Evolutionary conservation across 2,888 invertebrate species (phyloP).

Genomic region (Ommatoiulus sabulosus): DNA sequence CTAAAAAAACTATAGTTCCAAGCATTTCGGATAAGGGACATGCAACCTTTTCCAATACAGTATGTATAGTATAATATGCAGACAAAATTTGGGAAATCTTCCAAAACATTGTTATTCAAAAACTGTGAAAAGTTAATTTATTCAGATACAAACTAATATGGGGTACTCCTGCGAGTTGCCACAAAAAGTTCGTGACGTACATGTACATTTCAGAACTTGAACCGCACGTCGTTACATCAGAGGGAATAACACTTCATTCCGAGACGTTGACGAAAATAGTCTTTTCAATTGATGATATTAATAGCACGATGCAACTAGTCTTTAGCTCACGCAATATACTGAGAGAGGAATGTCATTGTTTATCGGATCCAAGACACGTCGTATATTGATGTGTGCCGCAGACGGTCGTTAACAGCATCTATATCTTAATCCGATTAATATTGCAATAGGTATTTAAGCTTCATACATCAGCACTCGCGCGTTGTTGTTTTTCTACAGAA

Average conservation of each 20-base stretch:
- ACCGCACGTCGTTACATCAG: background rate
- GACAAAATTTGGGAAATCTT: no score
- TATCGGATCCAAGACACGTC: background rate
- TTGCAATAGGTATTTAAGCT: background rate
- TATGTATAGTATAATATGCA: no score
- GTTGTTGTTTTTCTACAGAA: background rate
- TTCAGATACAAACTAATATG: no score
- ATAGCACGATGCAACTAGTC: background rate
- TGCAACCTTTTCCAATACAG: no score
- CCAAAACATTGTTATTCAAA: no score
- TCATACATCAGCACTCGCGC: background rate
- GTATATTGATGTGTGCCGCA: background rate
- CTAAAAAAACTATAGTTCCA: no score
- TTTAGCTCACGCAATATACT: background rate
- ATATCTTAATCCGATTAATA: background rate
- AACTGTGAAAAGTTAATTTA: no score
- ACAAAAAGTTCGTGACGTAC: no score
- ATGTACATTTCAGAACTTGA: background rate
- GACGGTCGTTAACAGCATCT: background rate
- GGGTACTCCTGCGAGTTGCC: no score
- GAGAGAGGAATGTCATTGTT: background rate
- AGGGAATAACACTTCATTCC: background rate
- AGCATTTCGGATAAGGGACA: no score
- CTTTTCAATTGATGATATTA: constrained; percentile 12
- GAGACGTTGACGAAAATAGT: background rate